Evolutionary conservation across 2,113 vertebrate species (phyloP).

Genomic region (Orientallactaga bullata): DNA sequence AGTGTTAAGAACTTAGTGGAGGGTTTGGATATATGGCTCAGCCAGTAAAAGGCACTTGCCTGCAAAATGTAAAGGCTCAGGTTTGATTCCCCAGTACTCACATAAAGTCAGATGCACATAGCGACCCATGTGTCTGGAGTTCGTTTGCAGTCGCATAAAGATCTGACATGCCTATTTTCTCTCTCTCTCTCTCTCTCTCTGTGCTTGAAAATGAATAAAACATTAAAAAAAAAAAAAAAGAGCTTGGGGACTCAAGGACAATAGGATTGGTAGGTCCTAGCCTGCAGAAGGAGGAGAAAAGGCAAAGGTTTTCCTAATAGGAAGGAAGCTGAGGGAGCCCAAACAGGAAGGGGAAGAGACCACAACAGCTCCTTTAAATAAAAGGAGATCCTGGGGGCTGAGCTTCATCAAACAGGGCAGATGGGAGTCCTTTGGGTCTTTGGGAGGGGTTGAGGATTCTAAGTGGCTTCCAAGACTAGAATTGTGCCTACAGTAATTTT

Average conservation of each 20-base stretch:
- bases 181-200: no score
- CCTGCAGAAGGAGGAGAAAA: not conserved
- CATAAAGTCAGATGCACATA: not conserved
- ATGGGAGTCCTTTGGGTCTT: not conserved
- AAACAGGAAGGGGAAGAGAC: not conserved
- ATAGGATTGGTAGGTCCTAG: not conserved
- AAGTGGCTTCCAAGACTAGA: not conserved
- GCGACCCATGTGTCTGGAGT: not conserved
- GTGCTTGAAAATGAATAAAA: not conserved
- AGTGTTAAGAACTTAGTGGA: not conserved
- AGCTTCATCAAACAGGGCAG: not conserved
- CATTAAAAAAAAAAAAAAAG: no score
- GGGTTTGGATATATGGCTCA: not conserved
- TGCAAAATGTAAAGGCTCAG: not conserved
- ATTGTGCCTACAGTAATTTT: not conserved
- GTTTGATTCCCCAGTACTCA: not conserved
- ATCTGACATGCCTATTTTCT: no score
- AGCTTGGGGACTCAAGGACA: not conserved
- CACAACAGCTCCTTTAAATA: not conserved
- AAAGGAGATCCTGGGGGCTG: not conserved
- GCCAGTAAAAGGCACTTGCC: not conserved
- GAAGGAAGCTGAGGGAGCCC: not conserved
- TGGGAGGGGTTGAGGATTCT: not conserved
- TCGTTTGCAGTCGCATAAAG: no score
- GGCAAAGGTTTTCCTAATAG: not conserved